Conservation (phyloP, 2,113 vertebrate species). For the Shinisaurus crocodilurus region DNA sequence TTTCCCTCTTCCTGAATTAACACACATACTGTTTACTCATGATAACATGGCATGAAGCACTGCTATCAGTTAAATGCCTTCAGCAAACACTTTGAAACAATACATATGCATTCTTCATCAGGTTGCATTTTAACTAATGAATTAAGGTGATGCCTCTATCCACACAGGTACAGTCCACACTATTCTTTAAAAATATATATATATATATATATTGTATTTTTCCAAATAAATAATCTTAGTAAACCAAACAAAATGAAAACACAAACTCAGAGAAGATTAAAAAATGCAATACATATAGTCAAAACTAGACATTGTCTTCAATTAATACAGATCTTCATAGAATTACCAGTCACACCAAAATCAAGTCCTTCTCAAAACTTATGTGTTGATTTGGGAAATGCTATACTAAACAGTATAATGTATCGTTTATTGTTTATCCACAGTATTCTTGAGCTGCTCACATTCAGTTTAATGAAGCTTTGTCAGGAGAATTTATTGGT, state of each 20-base stretch:
- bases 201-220: not conserved
- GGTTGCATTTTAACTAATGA: slow-evolving; percentile 7
- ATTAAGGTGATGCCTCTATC: slow-evolving; percentile 28
- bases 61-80: slow-evolving; percentile 20
- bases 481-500: not conserved
- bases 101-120: slow-evolving; percentile 8
- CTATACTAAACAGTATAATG: not conserved
- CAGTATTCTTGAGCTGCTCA: not conserved
- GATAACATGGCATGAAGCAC: slow-evolving; percentile 10
- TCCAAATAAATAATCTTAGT: not conserved
- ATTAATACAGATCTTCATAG: not conserved
- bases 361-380: not conserved
- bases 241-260: not conserved
- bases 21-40: not conserved
- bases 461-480: not conserved
- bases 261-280: not conserved
- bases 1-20: slow-evolving; percentile 23
- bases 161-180: not conserved
- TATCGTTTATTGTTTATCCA: not conserved
- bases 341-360: not conserved
- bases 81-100: slow-evolving; percentile 37
- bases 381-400: too few species aligned
- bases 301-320: too few species aligned
- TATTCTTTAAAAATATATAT: not conserved
- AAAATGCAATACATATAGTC: not conserved